These are phyloP conservation scores for Borostomias antarcticus DNA, from an alignment of 2,797 vertebrate genomes.

Conservation along the genomic window DNA sequence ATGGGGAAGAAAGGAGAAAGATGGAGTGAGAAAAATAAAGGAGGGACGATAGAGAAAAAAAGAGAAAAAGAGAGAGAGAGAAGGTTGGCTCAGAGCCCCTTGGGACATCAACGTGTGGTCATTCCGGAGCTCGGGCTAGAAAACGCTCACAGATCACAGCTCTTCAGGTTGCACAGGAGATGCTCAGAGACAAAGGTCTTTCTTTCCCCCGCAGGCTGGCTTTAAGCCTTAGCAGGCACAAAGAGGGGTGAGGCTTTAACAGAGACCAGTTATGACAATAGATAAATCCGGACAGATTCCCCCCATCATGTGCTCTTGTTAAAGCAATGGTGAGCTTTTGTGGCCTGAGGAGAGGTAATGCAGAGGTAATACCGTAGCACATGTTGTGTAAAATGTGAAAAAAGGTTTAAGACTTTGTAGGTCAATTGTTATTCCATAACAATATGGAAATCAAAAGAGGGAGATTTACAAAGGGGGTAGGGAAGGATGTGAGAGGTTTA, in stretches of 20 bases:
- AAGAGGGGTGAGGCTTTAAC: neutral
- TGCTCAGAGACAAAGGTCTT: too few relatives aligned
- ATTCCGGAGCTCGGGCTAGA: conserved; percentile 1
- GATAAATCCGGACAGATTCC: neutral
- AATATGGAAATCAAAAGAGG: neutral
- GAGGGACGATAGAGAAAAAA: neutral
- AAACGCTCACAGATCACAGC: conserved; percentile 11
- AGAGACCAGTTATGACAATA: neutral
- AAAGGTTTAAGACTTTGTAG: neutral
- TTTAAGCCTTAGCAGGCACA: neutral
- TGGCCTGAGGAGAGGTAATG: too few relatives aligned
- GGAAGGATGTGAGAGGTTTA: neutral
- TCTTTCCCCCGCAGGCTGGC: neutral
- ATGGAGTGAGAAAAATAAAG: neutral
- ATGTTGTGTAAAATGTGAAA: too few relatives aligned
- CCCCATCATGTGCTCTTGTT: neutral
- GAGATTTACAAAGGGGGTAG: neutral
- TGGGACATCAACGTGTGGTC: conserved; percentile 20
- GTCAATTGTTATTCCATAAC: neutral
- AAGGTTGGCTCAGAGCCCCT: conserved; percentile 29
- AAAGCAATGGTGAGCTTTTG: neutral
- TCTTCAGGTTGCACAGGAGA: neutral
- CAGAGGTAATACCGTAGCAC: too few relatives aligned
- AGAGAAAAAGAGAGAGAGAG: neutral
- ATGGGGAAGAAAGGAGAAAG: conserved; percentile 7